Evolutionary conservation across 2,797 vertebrate genomes (phyloP).

Genomic region (Diceros bicornis): DNA sequence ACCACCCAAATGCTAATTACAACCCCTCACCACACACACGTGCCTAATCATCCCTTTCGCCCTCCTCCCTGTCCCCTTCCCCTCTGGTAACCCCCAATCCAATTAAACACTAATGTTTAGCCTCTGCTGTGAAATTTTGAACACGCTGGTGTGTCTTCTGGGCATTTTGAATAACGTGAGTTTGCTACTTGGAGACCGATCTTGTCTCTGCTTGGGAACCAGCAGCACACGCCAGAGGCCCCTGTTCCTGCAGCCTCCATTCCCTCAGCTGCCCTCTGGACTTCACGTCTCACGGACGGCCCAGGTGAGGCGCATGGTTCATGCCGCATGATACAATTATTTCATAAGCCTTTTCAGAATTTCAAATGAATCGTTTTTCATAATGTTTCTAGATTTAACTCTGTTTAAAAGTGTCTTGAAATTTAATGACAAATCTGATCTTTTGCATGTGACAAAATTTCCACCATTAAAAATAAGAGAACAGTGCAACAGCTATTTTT

Average conservation of each 20-base stretch:
- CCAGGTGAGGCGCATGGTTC: neutral
- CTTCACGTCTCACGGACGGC: neutral
- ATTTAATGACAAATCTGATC: neutral
- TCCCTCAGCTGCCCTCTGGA: neutral
- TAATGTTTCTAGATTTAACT: neutral
- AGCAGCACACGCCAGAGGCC: neutral
- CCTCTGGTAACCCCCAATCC: too few relatives aligned
- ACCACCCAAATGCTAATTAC: too few relatives aligned
- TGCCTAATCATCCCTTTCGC: too few relatives aligned
- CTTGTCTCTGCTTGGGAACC: neutral
- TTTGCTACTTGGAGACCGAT: neutral
- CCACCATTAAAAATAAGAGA: neutral
- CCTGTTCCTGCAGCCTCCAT: neutral
- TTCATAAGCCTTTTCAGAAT: neutral
- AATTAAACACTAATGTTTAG: neutral
- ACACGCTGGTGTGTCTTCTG: neutral
- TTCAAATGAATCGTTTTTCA: neutral
- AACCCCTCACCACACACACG: too few relatives aligned
- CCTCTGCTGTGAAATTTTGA: neutral
- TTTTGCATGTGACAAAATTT: neutral
- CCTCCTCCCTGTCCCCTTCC: too few relatives aligned
- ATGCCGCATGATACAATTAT: neutral
- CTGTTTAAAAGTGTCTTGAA: slow-evolving; percentile 3
- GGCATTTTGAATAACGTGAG: neutral
- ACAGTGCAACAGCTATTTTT: neutral